Evolutionary conservation across 2,113 vertebrate genomes (phyloP).

Genomic region (Prinia subflava): DNA sequence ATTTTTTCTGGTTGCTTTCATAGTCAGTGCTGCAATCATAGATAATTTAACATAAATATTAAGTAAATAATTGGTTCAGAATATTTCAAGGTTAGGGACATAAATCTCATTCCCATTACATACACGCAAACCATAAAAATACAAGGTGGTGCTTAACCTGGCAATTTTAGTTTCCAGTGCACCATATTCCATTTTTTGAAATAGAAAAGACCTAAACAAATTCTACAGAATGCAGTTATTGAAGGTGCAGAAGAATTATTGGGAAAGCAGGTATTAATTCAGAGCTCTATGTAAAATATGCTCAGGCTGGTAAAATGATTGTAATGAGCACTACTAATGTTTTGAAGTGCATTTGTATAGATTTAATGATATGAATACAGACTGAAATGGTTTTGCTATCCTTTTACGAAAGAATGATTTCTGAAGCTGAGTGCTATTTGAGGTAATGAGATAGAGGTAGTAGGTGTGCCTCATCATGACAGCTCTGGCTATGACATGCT

Average conservation of each 20-base stretch:
- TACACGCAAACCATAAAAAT: slow-evolving; percentile 52
- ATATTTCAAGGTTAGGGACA: slow-evolving; percentile 71
- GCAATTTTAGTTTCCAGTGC: slow-evolving; percentile 54
- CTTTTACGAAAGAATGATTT: slow-evolving; percentile 32
- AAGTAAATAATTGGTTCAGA: slow-evolving; percentile 78
- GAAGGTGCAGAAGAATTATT: slow-evolving; percentile 41
- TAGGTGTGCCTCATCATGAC: slow-evolving; percentile 62
- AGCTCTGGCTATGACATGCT: slow-evolving; percentile 60
- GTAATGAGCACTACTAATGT: not conserved
- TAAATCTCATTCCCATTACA: slow-evolving; percentile 67
- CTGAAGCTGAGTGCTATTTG: slow-evolving; percentile 52
- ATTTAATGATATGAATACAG: slow-evolving; percentile 19
- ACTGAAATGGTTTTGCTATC: not conserved
- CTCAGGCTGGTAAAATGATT: slow-evolving; percentile 26
- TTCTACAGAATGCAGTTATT: slow-evolving; percentile 23
- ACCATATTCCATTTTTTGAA: slow-evolving; percentile 31
- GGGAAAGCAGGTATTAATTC: slow-evolving; percentile 49
- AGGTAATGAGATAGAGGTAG: slow-evolving; percentile 64
- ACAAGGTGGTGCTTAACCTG: slow-evolving; percentile 36
- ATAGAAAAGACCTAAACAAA: slow-evolving; percentile 56
- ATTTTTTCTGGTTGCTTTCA: slow-evolving; percentile 70
- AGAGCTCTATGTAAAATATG: not conserved
- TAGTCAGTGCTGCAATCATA: slow-evolving; percentile 72
- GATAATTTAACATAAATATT: slow-evolving; percentile 80
- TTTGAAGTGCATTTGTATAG: slow-evolving; percentile 31